Percentiles rank a stretch among this genome's conserved stretches.
Conservation (phyloP, 2,888 invertebrate genomes). For the Dioctria linearis region DNA sequence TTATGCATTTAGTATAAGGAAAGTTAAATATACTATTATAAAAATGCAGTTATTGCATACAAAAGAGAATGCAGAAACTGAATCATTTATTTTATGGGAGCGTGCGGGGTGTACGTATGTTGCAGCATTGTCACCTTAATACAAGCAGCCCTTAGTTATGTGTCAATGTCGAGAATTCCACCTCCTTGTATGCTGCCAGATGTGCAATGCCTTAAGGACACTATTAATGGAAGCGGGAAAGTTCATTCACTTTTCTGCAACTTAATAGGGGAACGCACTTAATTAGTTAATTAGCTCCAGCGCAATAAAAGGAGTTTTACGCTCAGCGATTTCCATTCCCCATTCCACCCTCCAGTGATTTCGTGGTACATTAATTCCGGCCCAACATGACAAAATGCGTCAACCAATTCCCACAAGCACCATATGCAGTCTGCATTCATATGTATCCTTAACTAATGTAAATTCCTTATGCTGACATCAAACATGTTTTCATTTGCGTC, state of each 20-base stretch:
- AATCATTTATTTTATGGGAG: too few species aligned
- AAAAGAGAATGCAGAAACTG: too few species aligned
- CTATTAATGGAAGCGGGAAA: not conserved
- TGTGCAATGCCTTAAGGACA: too few species aligned
- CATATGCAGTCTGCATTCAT: constrained; percentile 19
- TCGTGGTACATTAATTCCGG: constrained; percentile 50
- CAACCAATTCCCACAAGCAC: constrained; percentile 50
- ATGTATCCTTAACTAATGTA: constrained; percentile 56
- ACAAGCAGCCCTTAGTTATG: too few species aligned
- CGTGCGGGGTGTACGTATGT: too few species aligned
- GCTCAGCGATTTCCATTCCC: constrained; percentile 22
- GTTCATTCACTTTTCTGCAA: not conserved
- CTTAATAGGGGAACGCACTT: constrained; percentile 3
- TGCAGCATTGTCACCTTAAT: too few species aligned
- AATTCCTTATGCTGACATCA: constrained; percentile 61
- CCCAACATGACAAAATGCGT: constrained; percentile 42
- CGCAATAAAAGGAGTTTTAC: constrained; percentile 44
- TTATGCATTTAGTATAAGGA: too few species aligned
- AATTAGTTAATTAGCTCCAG: constrained; percentile 44
- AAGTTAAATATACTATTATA: too few species aligned
- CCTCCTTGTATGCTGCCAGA: too few species aligned
- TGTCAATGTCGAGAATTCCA: too few species aligned
- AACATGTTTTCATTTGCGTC: constrained; percentile 62
- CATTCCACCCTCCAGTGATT: constrained; percentile 38
- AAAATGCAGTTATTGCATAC: too few species aligned